Base-by-base conservation (phyloP, 2,888 invertebrate species). In the Stegana nigrithorax region DNA sequence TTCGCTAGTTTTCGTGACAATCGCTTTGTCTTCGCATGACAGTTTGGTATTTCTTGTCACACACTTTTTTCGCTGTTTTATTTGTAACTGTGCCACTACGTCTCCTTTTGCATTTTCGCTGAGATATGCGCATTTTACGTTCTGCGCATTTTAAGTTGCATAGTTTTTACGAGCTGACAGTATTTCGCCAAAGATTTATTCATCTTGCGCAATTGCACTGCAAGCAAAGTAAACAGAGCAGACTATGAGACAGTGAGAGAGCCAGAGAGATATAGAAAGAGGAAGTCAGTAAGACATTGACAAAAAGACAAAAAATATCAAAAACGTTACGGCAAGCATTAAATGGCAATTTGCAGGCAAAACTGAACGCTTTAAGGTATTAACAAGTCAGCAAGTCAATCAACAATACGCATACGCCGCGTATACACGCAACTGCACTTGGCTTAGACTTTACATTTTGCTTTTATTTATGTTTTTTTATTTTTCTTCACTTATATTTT, bases 361-460 rank as follows among this genome's bases (percentile, higher is more conserved):
- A 32, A 23, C 19, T 8, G 10, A 53, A 26, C n/a, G 14, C 47
- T 26, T 26, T 32, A 50, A 50, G 26, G 60, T 63, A 66, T 59
- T 63, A 59, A 61, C 55, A 51, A 60, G 66, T 69, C 63, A 77
- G 71, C 71, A 77, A 69, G 66, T 72, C 66, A 53, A 53, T 73
- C 67, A 71, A 73, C 69, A 77, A 72, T 69, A 71, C 67, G 72
- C 72, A 75, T 72, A 69, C 75, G 75, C 65, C 67, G 60, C 56
- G 44, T 27, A 29, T 27, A 10, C 27, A 19, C 19, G 27, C 8
- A 5, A 25, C 51, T 10, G 12, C 23, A 12, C 21, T 6, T 10
- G 12, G 5, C 2, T 12, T 32, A 32, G 12, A 2, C 32, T 32
- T 47, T 4, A 47, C 32, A 27, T 29, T 60, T 62, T 32, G 42